Evolutionary conservation across 2,113 vertebrate species (phyloP).

Genomic region (Gymnogyps californianus): DNA sequence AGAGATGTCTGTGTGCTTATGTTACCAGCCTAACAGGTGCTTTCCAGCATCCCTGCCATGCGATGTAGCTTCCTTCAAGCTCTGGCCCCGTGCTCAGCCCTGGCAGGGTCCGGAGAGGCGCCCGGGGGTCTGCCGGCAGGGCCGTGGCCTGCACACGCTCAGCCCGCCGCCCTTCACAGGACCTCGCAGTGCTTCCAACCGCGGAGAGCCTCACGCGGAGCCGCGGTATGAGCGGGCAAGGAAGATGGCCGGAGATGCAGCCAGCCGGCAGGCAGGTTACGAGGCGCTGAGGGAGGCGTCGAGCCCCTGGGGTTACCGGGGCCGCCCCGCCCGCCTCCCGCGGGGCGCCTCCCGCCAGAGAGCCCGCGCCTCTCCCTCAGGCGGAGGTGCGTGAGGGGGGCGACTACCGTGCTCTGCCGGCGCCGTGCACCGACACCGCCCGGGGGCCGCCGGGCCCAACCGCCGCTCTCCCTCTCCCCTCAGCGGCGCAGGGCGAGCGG

Average conservation of each 20-base stretch:
- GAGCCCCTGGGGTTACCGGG: too few relatives aligned
- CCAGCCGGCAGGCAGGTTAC: not conserved
- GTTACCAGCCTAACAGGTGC: not conserved
- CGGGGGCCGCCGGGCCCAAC: not conserved
- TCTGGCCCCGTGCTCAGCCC: not conserved
- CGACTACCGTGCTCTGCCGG: not conserved
- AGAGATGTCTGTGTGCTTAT: accelerated
- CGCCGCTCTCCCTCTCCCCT: not conserved
- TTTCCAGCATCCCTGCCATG: not conserved
- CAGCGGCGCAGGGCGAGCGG: not conserved
- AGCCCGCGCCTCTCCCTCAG: not conserved
- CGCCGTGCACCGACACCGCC: not conserved
- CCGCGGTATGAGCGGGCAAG: not conserved
- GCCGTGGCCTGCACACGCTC: not conserved
- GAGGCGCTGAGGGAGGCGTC: too few relatives aligned
- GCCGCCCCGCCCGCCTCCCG: not conserved
- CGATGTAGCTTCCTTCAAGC: accelerated
- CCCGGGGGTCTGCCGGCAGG: not conserved
- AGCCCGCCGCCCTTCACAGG: not conserved
- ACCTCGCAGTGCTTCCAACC: not conserved
- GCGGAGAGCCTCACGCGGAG: not conserved
- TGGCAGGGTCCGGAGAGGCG: accelerated
- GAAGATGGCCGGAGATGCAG: not conserved
- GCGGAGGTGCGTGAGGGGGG: too few relatives aligned
- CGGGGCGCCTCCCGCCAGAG: not conserved